Base-by-base conservation (phyloP, 2,888 invertebrate genomes). In the Beris chalybata region DNA sequence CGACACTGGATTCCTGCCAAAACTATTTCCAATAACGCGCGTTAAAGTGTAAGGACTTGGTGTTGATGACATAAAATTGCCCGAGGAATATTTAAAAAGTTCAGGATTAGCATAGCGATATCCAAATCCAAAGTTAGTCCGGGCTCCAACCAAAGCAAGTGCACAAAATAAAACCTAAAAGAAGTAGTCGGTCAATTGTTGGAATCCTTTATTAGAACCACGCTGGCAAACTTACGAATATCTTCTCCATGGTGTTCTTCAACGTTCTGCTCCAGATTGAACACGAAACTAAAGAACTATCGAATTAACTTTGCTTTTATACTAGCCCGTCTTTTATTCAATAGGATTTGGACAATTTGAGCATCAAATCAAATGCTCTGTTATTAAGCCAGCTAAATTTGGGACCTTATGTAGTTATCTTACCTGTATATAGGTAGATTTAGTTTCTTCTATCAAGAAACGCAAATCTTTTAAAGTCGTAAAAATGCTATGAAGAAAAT, bases 401-500 rank as follows among this genome's bases (percentile, higher is more conserved):
- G 38, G 38, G 38, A 38, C 38, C 9, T 7, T 38, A 38, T 38
- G 38, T 38, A 38, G 7, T 38, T 38, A 38, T 7, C 1, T 38
- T 38, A 38, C 38, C 38, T 38, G 38, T 38, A 38, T 38, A 38
- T 38, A 38, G 38, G 38, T 38, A 9, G 38, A 38, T 38, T 38
- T 9, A 4, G 5, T 38, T 7, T 38, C 38, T 38, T 3, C 38
- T 50, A 59, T 30, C 52, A 12, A 12, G 32, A 48, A 48, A 12
- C 50, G 61, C 50, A 38, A 52, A 61, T 38, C 30, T 61, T n/a
- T 52, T 9, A 52, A 61, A 43, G 50, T 61, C 61, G 43, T 61
- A 61, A 61, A 61, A 22, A 50, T n/a, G 22, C 29, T 29, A 22
- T 15, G 50, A 50, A 9, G 15, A 9, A 15, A 50, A 38, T 38